Evolutionary conservation across 2,888 invertebrate species (phyloP).

Genomic region (Ischnus inquisitorius): DNA sequence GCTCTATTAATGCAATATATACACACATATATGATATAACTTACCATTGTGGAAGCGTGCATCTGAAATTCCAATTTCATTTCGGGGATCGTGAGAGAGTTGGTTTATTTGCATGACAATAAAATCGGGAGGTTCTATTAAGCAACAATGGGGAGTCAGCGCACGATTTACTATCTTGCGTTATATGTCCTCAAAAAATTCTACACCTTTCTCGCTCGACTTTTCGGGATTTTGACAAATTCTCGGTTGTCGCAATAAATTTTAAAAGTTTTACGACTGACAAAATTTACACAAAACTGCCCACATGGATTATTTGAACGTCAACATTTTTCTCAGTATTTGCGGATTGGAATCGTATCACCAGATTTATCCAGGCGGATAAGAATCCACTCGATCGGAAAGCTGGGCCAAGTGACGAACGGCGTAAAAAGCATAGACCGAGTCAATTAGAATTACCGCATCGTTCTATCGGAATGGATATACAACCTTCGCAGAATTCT

Average conservation of each 20-base stretch:
- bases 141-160: background rate
- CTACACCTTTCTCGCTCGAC: too few relatives aligned
- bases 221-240: too few relatives aligned
- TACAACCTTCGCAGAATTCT: background rate
- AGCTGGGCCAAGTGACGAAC: background rate
- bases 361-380: background rate
- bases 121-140: background rate
- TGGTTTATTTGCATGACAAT: constrained; percentile 60
- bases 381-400: background rate
- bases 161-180: background rate
- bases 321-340: too few relatives aligned
- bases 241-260: too few relatives aligned
- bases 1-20: background rate
- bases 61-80: constrained; percentile 71
- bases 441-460: constrained; percentile 5
- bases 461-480: background rate
- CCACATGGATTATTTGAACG: too few relatives aligned
- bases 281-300: too few relatives aligned
- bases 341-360: too few relatives aligned
- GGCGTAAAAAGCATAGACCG: background rate
- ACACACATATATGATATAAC: background rate
- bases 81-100: background rate
- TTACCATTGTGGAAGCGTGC: constrained; percentile 18
- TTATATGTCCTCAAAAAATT: background rate
- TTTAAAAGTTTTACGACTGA: too few relatives aligned